Percentiles rank a stretch among this genome's conserved stretches.
These are phyloP conservation scores for Papilio polyxenes DNA, from an alignment of 1,140 invertebrate species.

Conservation along the genomic window DNA sequence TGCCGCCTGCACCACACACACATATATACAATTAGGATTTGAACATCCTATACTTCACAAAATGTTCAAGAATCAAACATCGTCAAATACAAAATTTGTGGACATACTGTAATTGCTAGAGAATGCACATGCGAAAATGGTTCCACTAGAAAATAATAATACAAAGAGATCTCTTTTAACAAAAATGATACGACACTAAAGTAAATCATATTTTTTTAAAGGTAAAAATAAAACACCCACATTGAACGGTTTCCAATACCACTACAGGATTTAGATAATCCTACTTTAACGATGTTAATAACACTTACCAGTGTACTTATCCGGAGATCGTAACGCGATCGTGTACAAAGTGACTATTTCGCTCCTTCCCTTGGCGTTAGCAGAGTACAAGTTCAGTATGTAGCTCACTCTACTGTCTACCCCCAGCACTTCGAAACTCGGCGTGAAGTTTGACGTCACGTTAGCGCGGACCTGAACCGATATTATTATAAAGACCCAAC, in stretches of 20 bases:
- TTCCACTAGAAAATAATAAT: no score
- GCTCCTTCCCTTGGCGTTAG: slow-evolving; percentile 83
- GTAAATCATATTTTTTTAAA: no score
- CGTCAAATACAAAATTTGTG: no score
- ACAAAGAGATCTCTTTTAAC: no score
- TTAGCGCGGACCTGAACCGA: slow-evolving; percentile 60
- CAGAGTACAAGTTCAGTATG: slow-evolving; percentile 81
- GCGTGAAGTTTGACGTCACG: slow-evolving; percentile 60
- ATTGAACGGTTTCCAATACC: no score
- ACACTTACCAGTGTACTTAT: slow-evolving; percentile 89
- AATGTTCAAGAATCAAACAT: no score
- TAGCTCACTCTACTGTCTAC: slow-evolving; percentile 75
- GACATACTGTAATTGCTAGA: no score
- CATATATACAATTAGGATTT: not conserved
- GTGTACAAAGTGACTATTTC: slow-evolving; percentile 83
- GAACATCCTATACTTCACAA: no score
- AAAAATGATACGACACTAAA: no score
- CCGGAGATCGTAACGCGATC: slow-evolving; percentile 82
- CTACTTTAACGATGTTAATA: slow-evolving; percentile 3
- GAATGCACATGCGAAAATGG: no score
- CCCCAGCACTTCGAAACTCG: slow-evolving; percentile 77
- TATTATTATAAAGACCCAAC: not conserved
- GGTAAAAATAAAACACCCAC: no score
- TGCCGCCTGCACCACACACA: slow-evolving; percentile 43
- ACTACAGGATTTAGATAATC: not conserved